Percentiles rank a stretch among this genome's conserved stretches.
Evolutionary conservation across 1,140 invertebrate species (phyloP).

Genomic region (Drosophila oshimai): DNA sequence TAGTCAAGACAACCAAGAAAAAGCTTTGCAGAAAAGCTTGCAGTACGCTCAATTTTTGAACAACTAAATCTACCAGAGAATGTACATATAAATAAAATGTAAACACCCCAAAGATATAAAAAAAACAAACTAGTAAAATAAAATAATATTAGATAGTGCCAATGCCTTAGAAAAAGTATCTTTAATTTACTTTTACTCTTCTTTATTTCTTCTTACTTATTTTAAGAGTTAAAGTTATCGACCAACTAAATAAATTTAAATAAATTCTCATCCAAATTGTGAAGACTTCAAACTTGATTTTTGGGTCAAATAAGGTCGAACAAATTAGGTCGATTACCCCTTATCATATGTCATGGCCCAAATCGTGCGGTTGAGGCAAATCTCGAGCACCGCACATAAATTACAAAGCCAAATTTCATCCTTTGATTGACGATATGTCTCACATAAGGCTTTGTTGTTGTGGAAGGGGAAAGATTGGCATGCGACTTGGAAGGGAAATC

Average conservation of each 20-base stretch:
- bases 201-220: no score
- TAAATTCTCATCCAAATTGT: neutral
- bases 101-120: no score
- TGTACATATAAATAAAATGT: no score
- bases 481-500: neutral
- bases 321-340: slow-evolving; percentile 25
- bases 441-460: slow-evolving; percentile 6
- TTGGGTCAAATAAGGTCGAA: neutral
- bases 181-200: neutral
- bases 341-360: slow-evolving; percentile 27
- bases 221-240: no score
- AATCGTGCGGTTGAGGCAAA: slow-evolving; percentile 30
- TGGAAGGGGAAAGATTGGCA: neutral
- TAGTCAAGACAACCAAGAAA: neutral
- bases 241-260: neutral
- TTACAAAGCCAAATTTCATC: slow-evolving; percentile 32
- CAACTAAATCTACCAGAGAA: neutral
- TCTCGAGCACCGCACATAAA: slow-evolving; percentile 32
- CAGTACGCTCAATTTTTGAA: neutral
- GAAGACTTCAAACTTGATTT: neutral
- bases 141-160: neutral
- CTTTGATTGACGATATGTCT: slow-evolving; percentile 33
- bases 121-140: neutral
- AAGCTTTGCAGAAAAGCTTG: neutral
- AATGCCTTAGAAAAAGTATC: neutral